Conservation (phyloP, 1,140 invertebrate genomes). For the Leguminivora glycinivorella region DNA sequence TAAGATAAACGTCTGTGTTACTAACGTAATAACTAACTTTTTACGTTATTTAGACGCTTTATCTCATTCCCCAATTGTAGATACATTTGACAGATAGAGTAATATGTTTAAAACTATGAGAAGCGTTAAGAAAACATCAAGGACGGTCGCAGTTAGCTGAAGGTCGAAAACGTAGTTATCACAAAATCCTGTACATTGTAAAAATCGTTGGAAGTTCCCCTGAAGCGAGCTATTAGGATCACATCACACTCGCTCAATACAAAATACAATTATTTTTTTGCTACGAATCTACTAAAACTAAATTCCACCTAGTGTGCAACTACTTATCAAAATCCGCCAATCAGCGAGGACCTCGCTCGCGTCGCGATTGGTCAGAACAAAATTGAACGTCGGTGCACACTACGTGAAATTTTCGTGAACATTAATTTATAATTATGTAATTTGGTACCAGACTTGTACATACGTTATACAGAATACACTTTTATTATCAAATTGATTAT, state of each 20-base stretch:
- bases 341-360: neutral
- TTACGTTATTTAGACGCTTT: neutral
- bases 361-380: neutral
- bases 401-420: constrained; percentile 18
- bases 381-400: neutral
- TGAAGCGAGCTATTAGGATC: constrained; percentile 29
- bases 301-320: constrained; percentile 10
- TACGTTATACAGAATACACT: constrained; percentile 25
- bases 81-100: constrained; percentile 22
- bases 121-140: constrained; percentile 32
- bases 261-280: constrained; percentile 41
- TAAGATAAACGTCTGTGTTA: neutral
- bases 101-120: constrained; percentile 19
- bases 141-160: constrained; percentile 40
- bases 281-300: constrained; percentile 32
- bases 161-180: constrained; percentile 38
- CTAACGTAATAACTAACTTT: neutral
- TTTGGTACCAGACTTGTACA: constrained; percentile 29
- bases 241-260: constrained; percentile 32
- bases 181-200: constrained; percentile 36
- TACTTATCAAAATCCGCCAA: neutral
- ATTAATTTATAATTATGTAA: constrained; percentile 18
- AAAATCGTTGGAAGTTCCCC: constrained; percentile 30
- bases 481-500: constrained; percentile 30
- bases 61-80: neutral